Percentiles rank a stretch among this genome's conserved stretches.
Evolutionary conservation across 1,140 invertebrate genomes (phyloP).

Genomic region (Drosophila pachea): DNA sequence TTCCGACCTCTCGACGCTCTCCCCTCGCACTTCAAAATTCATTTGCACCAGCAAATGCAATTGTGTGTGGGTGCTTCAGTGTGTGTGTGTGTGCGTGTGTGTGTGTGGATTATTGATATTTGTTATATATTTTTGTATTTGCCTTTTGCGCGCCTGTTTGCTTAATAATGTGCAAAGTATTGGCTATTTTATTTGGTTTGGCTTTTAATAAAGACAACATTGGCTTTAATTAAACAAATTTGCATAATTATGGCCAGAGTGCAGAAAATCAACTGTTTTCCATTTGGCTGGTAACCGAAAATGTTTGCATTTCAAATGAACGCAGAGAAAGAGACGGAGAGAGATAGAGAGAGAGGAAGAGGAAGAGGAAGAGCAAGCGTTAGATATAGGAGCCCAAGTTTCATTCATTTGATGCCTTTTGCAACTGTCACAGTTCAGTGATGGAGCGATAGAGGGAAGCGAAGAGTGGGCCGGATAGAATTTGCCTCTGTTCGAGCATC

Average conservation of each 20-base stretch:
- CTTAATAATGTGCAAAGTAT: conserved; percentile 17
- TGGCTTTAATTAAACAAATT: conserved; percentile 39
- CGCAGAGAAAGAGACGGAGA: not conserved
- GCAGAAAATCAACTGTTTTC: conserved; percentile 1
- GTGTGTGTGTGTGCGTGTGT: no score
- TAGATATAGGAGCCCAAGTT: not conserved
- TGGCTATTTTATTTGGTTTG: conserved; percentile 37
- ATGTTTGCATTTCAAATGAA: not conserved
- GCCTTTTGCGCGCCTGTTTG: conserved; percentile 12
- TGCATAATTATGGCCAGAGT: conserved; percentile 19
- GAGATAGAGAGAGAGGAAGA: not conserved
- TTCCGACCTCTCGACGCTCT: no score
- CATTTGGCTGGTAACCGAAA: conserved; percentile 13
- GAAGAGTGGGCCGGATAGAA: not conserved
- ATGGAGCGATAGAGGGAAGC: no score
- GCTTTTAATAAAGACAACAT: conserved; percentile 41
- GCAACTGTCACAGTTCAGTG: no score
- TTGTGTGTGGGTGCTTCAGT: not conserved
- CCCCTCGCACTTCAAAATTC: not conserved
- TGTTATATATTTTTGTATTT: conserved; percentile 14
- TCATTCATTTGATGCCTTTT: no score
- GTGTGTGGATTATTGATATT: conserved; percentile 13
- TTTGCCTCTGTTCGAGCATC: conserved; percentile 40
- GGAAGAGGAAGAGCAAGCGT: no score
- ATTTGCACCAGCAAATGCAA: not conserved